A percentile compares a stretch with the other conserved stretches of the same genome.
phyloP scores from a whole-genome alignment of 2,888 invertebrate species.

The Miltochrista miniata region DNA sequence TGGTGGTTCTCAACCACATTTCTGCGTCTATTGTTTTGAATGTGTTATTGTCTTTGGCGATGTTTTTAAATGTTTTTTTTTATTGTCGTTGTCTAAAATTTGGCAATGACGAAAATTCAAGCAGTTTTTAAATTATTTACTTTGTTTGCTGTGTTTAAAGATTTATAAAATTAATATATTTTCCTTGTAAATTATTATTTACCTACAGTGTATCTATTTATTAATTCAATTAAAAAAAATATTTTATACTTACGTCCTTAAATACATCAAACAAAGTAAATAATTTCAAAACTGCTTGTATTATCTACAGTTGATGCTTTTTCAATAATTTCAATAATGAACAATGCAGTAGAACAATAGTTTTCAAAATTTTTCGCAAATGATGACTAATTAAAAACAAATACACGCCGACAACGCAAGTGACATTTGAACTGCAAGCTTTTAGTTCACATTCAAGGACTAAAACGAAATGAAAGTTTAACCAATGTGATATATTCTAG shows the following conservation, averaged over 20 bases:
- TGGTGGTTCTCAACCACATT: constrained; percentile 75
- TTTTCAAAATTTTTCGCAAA: no score
- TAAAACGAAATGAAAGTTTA: constrained; percentile 31
- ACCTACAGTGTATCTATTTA: no score
- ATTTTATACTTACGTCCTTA: no score
- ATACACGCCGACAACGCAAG: not conserved
- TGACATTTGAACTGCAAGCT: constrained; percentile 26
- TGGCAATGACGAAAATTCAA: not conserved
- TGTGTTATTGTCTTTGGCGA: constrained; percentile 41
- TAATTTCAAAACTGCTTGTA: no score
- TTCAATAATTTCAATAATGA: no score
- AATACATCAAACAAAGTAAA: no score
- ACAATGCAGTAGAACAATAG: no score
- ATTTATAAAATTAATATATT: no score
- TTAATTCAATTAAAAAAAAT: no score
- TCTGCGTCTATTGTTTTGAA: constrained; percentile 63
- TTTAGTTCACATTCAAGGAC: constrained; percentile 35
- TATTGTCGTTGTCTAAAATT: not conserved
- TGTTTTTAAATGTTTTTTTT: not conserved
- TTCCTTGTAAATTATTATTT: no score
- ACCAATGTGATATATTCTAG: constrained; percentile 38
- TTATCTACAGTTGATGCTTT: no score
- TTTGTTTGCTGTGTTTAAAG: no score
- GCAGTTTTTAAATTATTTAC: not conserved
- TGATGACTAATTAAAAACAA: not conserved